Percentiles rank a stretch among this genome's conserved stretches.
Evolutionary conservation across 2,888 invertebrate species (phyloP).

Genomic region (Dilophus febrilis): DNA sequence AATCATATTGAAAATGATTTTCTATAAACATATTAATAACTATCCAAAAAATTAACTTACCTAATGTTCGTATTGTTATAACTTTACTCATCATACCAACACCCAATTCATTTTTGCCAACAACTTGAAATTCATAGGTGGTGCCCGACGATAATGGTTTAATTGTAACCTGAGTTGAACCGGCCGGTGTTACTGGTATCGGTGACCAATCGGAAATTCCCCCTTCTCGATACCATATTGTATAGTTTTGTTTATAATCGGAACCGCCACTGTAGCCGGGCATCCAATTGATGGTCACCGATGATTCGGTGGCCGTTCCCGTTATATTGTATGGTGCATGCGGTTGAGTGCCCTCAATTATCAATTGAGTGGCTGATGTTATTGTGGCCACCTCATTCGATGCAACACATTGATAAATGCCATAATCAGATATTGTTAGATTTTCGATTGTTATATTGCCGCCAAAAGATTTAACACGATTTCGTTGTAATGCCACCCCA

Average conservation of each 20-base stretch:
- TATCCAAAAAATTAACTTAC: conserved; percentile 38
- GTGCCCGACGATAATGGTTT: conserved; percentile 79
- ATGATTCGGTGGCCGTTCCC: conserved; percentile 75
- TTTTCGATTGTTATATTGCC: conserved; percentile 87
- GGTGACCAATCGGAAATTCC: conserved; percentile 84
- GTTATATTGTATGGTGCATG: conserved; percentile 94
- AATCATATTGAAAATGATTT: too few species aligned
- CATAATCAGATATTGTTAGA: conserved; percentile 76
- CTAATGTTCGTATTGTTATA: conserved; percentile 74
- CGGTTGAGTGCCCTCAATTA: conserved; percentile 87
- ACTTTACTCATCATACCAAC: conserved; percentile 93
- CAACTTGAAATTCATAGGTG: conserved; percentile 89
- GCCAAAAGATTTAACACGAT: conserved; percentile 56
- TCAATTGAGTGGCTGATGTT: conserved; percentile 72
- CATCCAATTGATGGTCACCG: conserved; percentile 81
- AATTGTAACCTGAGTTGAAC: conserved; percentile 76
- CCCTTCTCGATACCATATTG: conserved; percentile 83
- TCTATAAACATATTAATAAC: too few species aligned
- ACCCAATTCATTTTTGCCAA: conserved; percentile 85
- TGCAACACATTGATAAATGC: conserved; percentile 89
- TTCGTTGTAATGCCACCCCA: conserved; percentile 64
- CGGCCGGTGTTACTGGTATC: conserved; percentile 82
- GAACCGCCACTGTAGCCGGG: conserved; percentile 92
- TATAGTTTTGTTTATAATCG: conserved; percentile 88
- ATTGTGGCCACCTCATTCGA: conserved; percentile 93